These are phyloP conservation scores for Amblyjoppa fuscipennis DNA, from an alignment of 2,888 invertebrate species.

Conservation along the genomic window DNA sequence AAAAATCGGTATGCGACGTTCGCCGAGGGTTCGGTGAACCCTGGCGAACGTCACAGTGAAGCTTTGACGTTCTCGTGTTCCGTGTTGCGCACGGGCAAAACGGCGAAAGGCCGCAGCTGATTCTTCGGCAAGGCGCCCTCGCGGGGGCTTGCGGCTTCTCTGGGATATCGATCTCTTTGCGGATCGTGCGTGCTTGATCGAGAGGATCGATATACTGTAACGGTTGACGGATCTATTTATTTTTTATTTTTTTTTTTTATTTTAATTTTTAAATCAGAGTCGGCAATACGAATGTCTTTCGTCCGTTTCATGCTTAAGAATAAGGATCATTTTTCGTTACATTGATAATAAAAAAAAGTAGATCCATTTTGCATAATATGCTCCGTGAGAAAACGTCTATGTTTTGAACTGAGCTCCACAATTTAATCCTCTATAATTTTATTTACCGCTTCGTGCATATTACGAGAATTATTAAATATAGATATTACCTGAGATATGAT, in stretches of 20 bases:
- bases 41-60: background rate
- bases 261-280: background rate
- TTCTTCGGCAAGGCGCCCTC: background rate
- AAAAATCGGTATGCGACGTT: background rate
- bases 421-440: background rate
- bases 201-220: background rate
- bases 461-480: background rate
- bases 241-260: background rate
- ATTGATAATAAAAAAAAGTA: background rate
- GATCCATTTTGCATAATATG: background rate
- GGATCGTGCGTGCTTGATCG: conserved; percentile 5
- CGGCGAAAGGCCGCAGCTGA: background rate
- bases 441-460: background rate
- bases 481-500: background rate
- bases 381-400: background rate
- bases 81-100: conserved; percentile 11
- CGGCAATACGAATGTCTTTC: background rate
- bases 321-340: background rate
- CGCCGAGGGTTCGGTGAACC: conserved; percentile 22
- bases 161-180: conserved; percentile 31
- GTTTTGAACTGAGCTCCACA: background rate
- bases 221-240: background rate
- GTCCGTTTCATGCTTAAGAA: background rate
- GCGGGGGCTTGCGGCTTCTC: background rate
- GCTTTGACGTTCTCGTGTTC: conserved; percentile 34